phyloP scores from a whole-genome alignment of 2,113 vertebrate genomes.

The Elaphurus davidianus region DNA sequence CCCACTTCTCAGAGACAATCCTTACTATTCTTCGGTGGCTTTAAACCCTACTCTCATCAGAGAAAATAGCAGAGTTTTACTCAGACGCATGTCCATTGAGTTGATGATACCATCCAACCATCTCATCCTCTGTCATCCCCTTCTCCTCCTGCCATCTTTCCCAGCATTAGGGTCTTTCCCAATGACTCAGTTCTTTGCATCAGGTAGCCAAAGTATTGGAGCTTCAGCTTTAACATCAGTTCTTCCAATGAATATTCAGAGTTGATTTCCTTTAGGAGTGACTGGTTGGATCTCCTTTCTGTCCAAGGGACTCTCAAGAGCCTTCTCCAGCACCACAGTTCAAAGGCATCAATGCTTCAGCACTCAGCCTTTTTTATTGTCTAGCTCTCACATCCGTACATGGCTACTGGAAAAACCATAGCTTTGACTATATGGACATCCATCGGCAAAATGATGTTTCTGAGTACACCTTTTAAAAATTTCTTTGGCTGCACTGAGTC shows the following conservation, averaged over 20 bases:
- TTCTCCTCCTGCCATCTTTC: not conserved
- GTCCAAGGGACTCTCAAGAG: not conserved
- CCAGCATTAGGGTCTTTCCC: not conserved
- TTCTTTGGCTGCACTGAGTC: not conserved
- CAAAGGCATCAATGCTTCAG: not conserved
- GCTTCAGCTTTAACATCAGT: not conserved
- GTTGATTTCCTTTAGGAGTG: not conserved
- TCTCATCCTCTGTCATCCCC: not conserved
- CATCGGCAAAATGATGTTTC: not conserved
- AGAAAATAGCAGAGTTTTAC: too few relatives aligned
- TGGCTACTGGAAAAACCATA: not conserved
- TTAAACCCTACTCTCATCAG: fast-evolving
- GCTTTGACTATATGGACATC: not conserved
- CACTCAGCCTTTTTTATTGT: not conserved
- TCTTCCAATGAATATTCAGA: not conserved
- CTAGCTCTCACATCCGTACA: not conserved
- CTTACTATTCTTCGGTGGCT: fast-evolving
- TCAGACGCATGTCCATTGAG: not conserved
- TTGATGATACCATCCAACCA: not conserved
- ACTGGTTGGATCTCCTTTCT: not conserved
- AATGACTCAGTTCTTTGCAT: not conserved
- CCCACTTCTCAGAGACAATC: too few relatives aligned
- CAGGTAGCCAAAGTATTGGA: not conserved
- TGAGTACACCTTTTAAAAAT: not conserved
- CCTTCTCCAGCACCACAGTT: not conserved